Evolutionary conservation across 2,113 vertebrate genomes (phyloP).

Genomic region (Oriolus oriolus): DNA sequence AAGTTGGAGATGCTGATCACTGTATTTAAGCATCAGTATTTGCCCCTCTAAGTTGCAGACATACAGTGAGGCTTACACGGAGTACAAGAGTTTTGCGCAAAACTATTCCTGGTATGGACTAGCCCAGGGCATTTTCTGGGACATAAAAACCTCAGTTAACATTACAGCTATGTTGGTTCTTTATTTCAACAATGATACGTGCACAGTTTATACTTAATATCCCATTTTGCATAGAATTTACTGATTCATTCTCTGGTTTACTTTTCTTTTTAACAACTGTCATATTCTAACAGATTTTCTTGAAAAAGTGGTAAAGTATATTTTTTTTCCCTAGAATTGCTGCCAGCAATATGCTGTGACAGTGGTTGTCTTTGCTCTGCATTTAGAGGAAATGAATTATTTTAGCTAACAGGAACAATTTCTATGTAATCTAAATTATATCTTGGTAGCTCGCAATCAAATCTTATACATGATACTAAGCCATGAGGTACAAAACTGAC

Average conservation of each 20-base stretch:
- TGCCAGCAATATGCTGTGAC: background rate
- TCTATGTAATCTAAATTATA: background rate
- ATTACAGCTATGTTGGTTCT: rapidly evolving
- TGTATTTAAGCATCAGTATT: background rate
- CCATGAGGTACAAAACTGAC: background rate
- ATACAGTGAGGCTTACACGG: rapidly evolving
- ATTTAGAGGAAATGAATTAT: background rate
- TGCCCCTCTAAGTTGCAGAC: background rate
- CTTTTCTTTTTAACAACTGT: background rate
- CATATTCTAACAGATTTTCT: background rate
- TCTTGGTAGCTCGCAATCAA: background rate
- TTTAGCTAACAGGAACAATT: background rate
- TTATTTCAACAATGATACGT: background rate
- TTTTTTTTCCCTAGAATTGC: background rate
- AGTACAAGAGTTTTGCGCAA: background rate
- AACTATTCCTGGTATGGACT: background rate
- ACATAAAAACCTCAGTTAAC: background rate
- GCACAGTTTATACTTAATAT: background rate
- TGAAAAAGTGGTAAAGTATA: background rate
- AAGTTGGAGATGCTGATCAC: background rate
- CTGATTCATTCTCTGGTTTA: background rate
- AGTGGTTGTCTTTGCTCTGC: background rate
- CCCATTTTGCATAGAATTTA: background rate
- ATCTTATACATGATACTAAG: background rate
- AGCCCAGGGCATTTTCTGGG: background rate